Evolutionary conservation across 1,140 invertebrate genomes (phyloP), one percentile per base, ranked within the genome.

Genomic region (Triops cancriformis): DNA sequence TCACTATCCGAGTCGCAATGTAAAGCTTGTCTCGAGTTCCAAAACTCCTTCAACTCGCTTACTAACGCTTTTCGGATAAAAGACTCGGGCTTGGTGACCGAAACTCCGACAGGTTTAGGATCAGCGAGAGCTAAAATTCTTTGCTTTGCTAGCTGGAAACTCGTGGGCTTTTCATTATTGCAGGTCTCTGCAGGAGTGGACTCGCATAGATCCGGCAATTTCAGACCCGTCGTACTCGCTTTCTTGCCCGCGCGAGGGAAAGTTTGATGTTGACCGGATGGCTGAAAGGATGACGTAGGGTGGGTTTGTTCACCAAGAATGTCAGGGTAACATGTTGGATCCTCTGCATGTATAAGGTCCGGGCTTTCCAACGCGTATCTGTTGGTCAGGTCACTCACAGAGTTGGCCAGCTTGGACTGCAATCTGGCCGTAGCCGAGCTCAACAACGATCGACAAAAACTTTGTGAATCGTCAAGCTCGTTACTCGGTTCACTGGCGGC

Each of bases 391-490:
- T 64, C 14, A 2, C 51, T 23, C 51, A 64, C 23, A 14, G 51
- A 64, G 51, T 23, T 45, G 14, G 45, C 12, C 26, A 11, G 28
- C n/a, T 41, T 45, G 7, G 74, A 28, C 10, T 28, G 74, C 26
- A 76, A 45, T 41, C 74, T 27, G 4, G 45, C 74, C 18, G 74
- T 76, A 9, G 74, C 74, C 10, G 74, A 41, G 23, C 23, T 45
- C 26, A 76, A 31, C 14, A 76, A 28, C 10, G 27, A 41, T 11
- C 74, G 26, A 26, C 74, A 76, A 45, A 76, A 76, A 76, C 45
- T 28, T 11, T 76, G 74, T 26, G 26, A 28, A 9, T 42, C 14
- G 18, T 76, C 74, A 5, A 43, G 37, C 9, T 76, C 74, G 1
- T 18, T 43, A 7, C 26, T 26, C 10, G 2, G n/a, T 45, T 43